Evolutionary conservation across 2,113 vertebrate genomes (phyloP).

Genomic region (Promerops cafer): DNA sequence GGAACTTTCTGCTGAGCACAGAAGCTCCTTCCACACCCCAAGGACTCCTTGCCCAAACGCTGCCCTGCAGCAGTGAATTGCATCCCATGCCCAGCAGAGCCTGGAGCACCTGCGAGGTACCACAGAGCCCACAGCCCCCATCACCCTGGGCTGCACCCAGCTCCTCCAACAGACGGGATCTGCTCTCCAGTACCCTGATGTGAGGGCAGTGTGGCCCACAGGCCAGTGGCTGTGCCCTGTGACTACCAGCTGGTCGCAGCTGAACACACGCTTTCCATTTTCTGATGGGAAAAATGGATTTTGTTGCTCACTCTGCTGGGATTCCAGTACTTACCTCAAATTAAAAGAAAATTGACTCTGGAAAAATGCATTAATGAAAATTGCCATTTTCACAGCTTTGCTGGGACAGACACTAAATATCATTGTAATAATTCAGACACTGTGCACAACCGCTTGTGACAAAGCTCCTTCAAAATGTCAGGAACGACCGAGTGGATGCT

Average conservation of each 20-base stretch:
- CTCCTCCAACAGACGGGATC: rapidly evolving
- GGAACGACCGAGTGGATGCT: neutral
- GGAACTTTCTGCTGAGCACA: neutral
- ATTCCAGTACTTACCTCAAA: neutral
- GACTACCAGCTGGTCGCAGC: neutral
- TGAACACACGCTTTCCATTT: neutral
- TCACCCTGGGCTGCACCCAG: rapidly evolving
- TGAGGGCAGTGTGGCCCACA: neutral
- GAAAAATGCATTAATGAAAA: neutral
- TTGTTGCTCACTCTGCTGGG: neutral
- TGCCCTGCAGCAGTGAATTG: neutral
- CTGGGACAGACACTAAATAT: neutral
- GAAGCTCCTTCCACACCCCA: neutral
- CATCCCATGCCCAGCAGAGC: neutral
- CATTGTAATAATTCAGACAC: neutral
- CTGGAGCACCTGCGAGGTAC: neutral
- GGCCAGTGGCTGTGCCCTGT: neutral
- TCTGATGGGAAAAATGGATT: neutral
- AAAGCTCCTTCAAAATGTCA: neutral
- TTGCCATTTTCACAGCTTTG: neutral
- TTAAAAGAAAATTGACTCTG: neutral
- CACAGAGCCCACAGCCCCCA: neutral
- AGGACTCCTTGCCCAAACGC: rapidly evolving
- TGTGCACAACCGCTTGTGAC: neutral
- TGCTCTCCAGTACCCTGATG: rapidly evolving